These are phyloP conservation scores for Drosophila paramelanica DNA, from an alignment of 2,888 invertebrate genomes.

Conservation along the genomic window DNA sequence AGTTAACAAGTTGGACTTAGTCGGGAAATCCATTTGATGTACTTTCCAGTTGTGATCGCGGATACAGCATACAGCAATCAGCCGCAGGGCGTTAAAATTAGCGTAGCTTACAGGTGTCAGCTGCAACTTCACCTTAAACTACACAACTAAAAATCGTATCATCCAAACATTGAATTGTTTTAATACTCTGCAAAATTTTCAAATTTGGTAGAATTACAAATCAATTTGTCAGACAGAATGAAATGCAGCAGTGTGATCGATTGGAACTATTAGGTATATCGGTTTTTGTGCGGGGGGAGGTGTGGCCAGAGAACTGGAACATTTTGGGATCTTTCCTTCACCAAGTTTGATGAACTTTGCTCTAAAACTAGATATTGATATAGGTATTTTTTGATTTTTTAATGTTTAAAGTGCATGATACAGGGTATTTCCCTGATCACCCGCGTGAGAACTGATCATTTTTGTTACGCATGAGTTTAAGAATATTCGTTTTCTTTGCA, in stretches of 20 bases:
- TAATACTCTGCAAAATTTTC: not conserved
- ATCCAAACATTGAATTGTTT: constrained; percentile 5
- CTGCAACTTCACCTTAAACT: constrained; percentile 43
- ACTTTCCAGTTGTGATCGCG: constrained; percentile 40
- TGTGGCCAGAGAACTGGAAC: no score
- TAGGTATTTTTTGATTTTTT: no score
- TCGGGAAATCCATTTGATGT: constrained; percentile 47
- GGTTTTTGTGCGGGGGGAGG: no score
- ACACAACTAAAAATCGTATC: constrained; percentile 2
- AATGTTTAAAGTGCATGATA: no score
- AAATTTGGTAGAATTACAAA: no score
- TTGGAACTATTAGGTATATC: no score
- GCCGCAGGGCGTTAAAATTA: constrained; percentile 36
- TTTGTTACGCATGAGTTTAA: not conserved
- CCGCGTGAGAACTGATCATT: no score
- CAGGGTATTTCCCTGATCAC: not conserved
- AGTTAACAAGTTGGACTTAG: constrained; percentile 34
- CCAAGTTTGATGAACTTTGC: no score
- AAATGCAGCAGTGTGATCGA: no score
- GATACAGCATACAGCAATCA: not conserved
- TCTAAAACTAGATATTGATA: no score
- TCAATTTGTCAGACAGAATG: no score
- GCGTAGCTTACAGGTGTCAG: constrained; percentile 26
- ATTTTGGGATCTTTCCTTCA: no score
- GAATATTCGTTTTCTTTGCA: not conserved